Base-by-base conservation (phyloP, 2,888 invertebrate genomes). In the Cosmia pyralina region DNA sequence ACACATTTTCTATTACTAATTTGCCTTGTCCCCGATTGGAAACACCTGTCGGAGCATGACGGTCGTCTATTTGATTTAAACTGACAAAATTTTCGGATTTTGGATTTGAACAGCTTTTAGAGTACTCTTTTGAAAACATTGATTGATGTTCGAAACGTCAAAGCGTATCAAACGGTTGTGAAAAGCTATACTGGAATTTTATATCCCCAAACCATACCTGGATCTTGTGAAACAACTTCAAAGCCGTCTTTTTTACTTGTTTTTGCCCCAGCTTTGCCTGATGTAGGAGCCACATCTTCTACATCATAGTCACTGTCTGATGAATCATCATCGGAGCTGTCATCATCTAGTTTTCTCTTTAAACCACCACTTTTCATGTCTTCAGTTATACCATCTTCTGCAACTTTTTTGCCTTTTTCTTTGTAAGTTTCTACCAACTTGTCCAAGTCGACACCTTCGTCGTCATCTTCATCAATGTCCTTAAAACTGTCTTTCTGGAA, bases 381-480 rank as follows among this genome's bases (percentile, higher is more conserved):
- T 34, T 75, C 72, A n/a, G 73, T 60, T 22, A 77, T 75, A 66
- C 83, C 84, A 52, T 90, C 91, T 79, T 93, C 94, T 53, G 88
- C 87, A 1, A 96, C 92, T 85, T 90, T 94, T 84, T 94, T 95
- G 0, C 98, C 98, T 94, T 98, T 98, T 82, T 97, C 97, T 87
- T 97, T 97, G 85, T 97, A 98, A 55, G 97, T 97, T 85, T 97
- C 97, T 4, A 97, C 97, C 94, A 99, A 96, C 90, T 97, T 97
- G 89, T 99, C 98, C 81, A 99, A 96, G 94, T 99, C 99, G 11
- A 98, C 96, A 85, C 98, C 98, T 92, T 98, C 99, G 90, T 98
- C 99, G 62, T 97, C 98, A 73, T 98, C 98, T 77, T 97, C 97
- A 83, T 98, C 97, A 38, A 99, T 93, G 87, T 98, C 97, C 90